A percentile compares a stretch with the other conserved stretches of the same genome.
These are phyloP conservation scores for Camelus dromedarius DNA, from an alignment of 2,113 vertebrate genomes.

Conservation along the genomic window DNA sequence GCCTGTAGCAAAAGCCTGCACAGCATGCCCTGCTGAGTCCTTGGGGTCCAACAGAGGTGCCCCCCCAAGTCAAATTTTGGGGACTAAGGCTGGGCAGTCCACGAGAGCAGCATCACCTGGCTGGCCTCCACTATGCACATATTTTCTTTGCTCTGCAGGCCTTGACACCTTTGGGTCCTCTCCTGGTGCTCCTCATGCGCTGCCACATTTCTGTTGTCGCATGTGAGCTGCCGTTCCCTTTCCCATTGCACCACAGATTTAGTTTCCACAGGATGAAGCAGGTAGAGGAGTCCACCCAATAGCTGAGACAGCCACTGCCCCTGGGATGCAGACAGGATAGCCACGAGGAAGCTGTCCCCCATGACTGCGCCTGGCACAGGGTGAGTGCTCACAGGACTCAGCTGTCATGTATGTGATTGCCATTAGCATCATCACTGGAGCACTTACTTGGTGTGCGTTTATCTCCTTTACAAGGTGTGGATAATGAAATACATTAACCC, in stretches of 20 bases:
- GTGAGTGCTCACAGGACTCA: background rate
- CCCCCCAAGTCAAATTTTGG: background rate
- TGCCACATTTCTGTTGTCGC: background rate
- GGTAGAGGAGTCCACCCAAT: background rate
- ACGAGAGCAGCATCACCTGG: background rate
- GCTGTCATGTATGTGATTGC: accelerated
- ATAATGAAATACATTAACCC: accelerated
- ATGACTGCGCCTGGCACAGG: background rate
- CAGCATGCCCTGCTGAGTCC: background rate
- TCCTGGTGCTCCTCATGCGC: background rate
- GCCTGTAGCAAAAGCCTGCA: background rate
- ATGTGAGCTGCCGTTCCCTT: background rate
- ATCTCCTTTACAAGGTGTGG: background rate
- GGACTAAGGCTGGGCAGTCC: background rate
- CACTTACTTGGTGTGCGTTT: background rate
- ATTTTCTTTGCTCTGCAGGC: background rate
- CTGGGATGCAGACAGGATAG: background rate
- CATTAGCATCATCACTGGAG: background rate
- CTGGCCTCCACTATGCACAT: accelerated
- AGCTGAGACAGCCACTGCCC: background rate
- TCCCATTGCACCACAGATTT: background rate
- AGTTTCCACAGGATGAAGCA: background rate
- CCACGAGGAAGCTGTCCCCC: accelerated
- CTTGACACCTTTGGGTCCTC: background rate
- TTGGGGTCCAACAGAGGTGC: background rate